A percentile compares a stretch with the other conserved stretches of the same genome.
Evolutionary conservation across 1,140 invertebrate species (phyloP).

Genomic region (Zaprionus vittiger): DNA sequence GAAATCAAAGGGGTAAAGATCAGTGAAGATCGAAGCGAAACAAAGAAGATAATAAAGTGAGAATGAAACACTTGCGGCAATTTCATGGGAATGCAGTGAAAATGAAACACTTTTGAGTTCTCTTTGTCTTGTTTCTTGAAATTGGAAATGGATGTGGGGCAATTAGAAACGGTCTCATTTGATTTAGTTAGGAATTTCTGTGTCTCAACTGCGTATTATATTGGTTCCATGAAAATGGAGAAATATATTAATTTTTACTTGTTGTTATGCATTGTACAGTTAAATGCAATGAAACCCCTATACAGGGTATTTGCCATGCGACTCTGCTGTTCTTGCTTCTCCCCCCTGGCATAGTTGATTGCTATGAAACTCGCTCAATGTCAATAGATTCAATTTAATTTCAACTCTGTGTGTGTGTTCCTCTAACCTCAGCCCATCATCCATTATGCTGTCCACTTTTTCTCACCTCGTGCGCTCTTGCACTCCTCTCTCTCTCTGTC

Average conservation of each 20-base stretch:
- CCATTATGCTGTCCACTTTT: slow-evolving; percentile 41
- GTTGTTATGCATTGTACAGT: neutral
- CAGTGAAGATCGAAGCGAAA: neutral
- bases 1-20: neutral
- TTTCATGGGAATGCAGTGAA: neutral
- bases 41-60: neutral
- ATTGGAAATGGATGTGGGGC: neutral
- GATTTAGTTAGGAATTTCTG: neutral
- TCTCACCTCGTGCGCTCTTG: slow-evolving; percentile 59
- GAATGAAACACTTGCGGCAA: neutral
- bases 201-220: too few relatives aligned
- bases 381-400: slow-evolving; percentile 32
- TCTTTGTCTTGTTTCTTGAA: neutral
- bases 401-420: slow-evolving; percentile 8
- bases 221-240: too few relatives aligned
- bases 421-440: slow-evolving; percentile 37
- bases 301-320: slow-evolving; percentile 1
- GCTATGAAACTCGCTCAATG: slow-evolving; percentile 10
- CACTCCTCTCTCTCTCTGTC: slow-evolving; percentile 21
- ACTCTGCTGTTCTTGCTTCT: neutral
- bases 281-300: neutral
- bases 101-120: neutral
- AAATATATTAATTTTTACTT: neutral
- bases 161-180: neutral
- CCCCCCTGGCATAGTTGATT: slow-evolving; percentile 8